Conservation (phyloP, 1,140 invertebrate species). For the Anoplolepis gracilipes region DNA sequence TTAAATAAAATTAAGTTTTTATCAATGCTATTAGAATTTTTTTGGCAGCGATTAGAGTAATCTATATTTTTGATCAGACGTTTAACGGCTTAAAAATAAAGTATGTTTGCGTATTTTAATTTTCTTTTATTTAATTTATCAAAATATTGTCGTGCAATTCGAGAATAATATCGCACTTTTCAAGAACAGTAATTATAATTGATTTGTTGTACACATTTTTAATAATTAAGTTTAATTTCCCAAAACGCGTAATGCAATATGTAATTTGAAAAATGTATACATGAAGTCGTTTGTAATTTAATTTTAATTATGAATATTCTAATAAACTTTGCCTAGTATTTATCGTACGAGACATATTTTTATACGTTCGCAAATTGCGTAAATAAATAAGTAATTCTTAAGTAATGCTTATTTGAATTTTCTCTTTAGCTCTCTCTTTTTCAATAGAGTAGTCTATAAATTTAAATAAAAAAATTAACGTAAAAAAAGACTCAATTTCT, state of each 20-base stretch:
- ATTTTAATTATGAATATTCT: neutral
- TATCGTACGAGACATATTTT: neutral
- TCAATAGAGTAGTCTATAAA: neutral
- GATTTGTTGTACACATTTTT: neutral
- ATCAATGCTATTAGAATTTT: neutral
- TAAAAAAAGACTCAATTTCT: neutral
- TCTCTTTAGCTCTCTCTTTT: neutral
- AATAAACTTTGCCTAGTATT: neutral
- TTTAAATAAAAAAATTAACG: neutral
- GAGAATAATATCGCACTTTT: neutral
- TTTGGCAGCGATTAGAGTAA: neutral
- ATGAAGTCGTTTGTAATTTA: neutral
- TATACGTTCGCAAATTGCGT: neutral
- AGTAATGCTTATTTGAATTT: no score
- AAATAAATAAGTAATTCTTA: neutral
- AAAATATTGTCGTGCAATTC: neutral
- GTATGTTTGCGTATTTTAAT: neutral
- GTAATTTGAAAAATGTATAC: conserved; percentile 10
- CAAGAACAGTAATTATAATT: conserved; percentile 10
- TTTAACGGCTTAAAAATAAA: neutral
- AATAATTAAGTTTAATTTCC: conserved; percentile 39
- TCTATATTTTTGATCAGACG: neutral
- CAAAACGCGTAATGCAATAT: neutral
- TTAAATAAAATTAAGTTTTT: neutral
- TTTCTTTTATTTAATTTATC: neutral